Evolutionary conservation across 2,113 vertebrate genomes (phyloP), one percentile per base, ranked within the genome.

Genomic region (Carollia perspicillata): DNA sequence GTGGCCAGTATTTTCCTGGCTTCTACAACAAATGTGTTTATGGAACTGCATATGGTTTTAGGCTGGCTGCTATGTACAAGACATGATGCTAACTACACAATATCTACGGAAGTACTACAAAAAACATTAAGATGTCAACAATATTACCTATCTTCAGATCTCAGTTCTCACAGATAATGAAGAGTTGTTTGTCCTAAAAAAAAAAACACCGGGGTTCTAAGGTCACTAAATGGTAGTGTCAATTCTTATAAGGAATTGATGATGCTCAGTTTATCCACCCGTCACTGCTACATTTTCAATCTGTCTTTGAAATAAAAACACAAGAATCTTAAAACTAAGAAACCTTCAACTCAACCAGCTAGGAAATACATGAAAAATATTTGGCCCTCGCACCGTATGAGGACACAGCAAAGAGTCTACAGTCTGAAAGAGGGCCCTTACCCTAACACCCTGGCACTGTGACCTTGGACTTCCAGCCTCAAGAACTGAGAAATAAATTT

Each of bases 291-390:
- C 33, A 81, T 55, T 92, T 93, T 75, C 66, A 51, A 79, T 47
- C 44, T 42, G 20, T 20, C 26, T 60, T 87, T 96, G 33, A 94
- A 88, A 53, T 51, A 26, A 92, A 95, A 89, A 78, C 55, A 96
- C 4, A 75, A 58, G 5, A 51, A 94, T n/a, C 78, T 84, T 78
- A 77, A 96, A 96, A 92, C 30, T 83, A 89, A 95, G 51, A 90
- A 93, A 81, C 12, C 65, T 91, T 69, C 63, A 95, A 91, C 12
- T 95, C 37, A 95, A 72, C 35, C 69, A 44, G 10, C 49, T 69
- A 55, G 49, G 12, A 79, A 90, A 58, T 42, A 79, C 28, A 90
- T n/a, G 55, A 74, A 87, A 93, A 78, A n/a, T 79, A 60, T 17
- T 49, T 37, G 66, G 65, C 22, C 55, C 33, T 80, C 66, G 4